Evolutionary conservation across 2,113 vertebrate species (phyloP), one percentile per base, ranked within the genome.

Genomic region (Crotophaga sulcirostris): DNA sequence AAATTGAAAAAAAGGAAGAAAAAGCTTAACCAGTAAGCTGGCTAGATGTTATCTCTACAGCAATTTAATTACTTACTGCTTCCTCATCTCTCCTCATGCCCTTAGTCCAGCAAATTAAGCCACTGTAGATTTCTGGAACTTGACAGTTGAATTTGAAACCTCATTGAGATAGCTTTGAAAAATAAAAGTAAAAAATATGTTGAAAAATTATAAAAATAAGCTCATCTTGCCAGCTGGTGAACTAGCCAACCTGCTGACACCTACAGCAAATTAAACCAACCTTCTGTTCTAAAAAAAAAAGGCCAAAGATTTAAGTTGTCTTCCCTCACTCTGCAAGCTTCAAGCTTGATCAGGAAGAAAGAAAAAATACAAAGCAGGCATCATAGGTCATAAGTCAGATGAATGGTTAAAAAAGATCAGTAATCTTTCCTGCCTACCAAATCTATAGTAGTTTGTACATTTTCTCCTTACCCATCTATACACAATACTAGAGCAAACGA

Each of bases 31-130:
- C 23, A 55, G 87, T 77, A 91, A 59, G 64, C 89, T 79, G 79
- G 69, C 40, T 83, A 31, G 73, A 90, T 78, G 59, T 56, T 93
- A 89, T 93, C 85, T 87, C 74, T 56, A 70, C 33, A 64, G 67
- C 54, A 94, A 77, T 91, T 88, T 94, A 94, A 97, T 95, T 92
- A 83, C 49, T 90, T 72, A n/a, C 28, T 40, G 77, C 83, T 96
- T 94, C 78, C 66, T 75, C 31, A 31, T 29, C 31, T 66, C 21
- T 95, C 67, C 77, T 76, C 31, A 16, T 55, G 74, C 70, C 31
- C 51, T 93, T 67, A 79, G 44, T 55, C 25, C 59, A 51, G 60
- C 29, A 93, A 94, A 93, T 40, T 52, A 76, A 85, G 91, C 34
- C 29, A 84, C 16, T 54, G 83, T 49, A 72, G 62, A 66, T 79